Evolutionary conservation across 2,113 vertebrate species (phyloP), one percentile per base, ranked within the genome.

Genomic region (Baryphthengus martii): DNA sequence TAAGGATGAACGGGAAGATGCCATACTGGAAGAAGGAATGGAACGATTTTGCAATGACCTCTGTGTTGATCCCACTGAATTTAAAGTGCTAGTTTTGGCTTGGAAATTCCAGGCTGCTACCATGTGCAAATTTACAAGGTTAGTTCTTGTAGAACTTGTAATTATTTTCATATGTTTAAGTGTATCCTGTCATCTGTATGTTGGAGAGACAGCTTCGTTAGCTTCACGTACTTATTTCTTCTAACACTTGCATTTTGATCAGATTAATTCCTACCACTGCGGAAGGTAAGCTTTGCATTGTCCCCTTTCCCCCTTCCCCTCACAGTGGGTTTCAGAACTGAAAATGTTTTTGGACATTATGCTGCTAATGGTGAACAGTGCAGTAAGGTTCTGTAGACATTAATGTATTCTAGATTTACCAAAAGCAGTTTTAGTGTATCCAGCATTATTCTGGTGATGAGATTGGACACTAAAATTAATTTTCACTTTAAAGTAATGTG

Each of bases 91-190:
- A 84, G 99, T 99, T 95, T 98, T 99, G 93, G 99, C 99, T 89
- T 99, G 99, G 99, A 99, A 99, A 98, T 99, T 99, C 96, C 99
- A 99, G 98, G 99, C 99, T 85, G 99, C 99, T 91, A 99, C 99
- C 92, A 99, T 99, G 99, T 99, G 99, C 99, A 99, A 99, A 98
- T 99, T 99, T 98, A 99, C 99, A 97, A 99, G 99, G 99, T 99
- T 96, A 98, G 98, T 98, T 93, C 89, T 91, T 80, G 89, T 66
- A 71, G 85, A 95, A 93, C 89, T 96, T 94, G 92, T 92, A 87
- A 89, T 93, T 96, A 92, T 96, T 96, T 96, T 92, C 91, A 29
- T 96, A 90, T 81, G 80, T 94, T 95, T 86, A 92, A 70, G 77
- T 92, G 23, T 96, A 92, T 90, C 79, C 52, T 95, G 71, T 93